phyloP scores from a whole-genome alignment of 2,888 invertebrate species.

The Aplocera efformata region DNA sequence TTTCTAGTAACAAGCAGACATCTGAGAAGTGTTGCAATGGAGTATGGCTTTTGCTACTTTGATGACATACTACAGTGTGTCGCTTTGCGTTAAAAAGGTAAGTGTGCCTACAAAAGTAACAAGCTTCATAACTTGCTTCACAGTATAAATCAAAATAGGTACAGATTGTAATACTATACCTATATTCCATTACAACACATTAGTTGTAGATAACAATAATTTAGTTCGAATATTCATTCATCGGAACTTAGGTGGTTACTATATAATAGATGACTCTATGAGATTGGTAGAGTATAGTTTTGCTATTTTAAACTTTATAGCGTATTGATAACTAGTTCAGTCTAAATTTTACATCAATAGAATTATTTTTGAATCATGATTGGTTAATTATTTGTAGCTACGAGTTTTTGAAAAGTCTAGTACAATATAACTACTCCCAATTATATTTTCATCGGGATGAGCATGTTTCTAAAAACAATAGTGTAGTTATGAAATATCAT shows the following conservation, averaged over 20 bases:
- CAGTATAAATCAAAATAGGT: conserved; percentile 36
- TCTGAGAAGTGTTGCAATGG: conserved; percentile 75
- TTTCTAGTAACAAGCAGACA: conserved; percentile 53
- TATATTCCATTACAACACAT: conserved; percentile 78
- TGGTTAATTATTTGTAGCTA: conserved; percentile 59
- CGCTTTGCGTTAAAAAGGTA: conserved; percentile 60
- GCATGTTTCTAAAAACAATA: conserved; percentile 62
- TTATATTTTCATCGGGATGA: conserved; percentile 65
- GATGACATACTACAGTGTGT: conserved; percentile 38
- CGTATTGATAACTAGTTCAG: conserved; percentile 49
- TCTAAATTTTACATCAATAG: conserved; percentile 44
- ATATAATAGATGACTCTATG: conserved; percentile 43
- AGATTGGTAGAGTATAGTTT: conserved; percentile 55
- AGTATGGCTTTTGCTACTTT: conserved; percentile 74
- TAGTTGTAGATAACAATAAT: conserved; percentile 44
- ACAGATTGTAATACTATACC: conserved; percentile 37
- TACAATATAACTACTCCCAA: conserved; percentile 57
- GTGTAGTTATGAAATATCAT: conserved; percentile 55
- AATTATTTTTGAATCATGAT: conserved; percentile 49
- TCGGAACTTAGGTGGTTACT: conserved; percentile 38
- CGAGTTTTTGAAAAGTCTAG: conserved; percentile 46
- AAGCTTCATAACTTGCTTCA: conserved; percentile 45
- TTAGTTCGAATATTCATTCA: conserved; percentile 37
- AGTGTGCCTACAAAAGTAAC: conserved; percentile 53
- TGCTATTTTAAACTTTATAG: conserved; percentile 43